Percentiles rank a stretch among this genome's conserved stretches.
These are phyloP conservation scores for Alouatta palliata DNA, from an alignment of 2,113 vertebrate genomes.

Conservation along the genomic window DNA sequence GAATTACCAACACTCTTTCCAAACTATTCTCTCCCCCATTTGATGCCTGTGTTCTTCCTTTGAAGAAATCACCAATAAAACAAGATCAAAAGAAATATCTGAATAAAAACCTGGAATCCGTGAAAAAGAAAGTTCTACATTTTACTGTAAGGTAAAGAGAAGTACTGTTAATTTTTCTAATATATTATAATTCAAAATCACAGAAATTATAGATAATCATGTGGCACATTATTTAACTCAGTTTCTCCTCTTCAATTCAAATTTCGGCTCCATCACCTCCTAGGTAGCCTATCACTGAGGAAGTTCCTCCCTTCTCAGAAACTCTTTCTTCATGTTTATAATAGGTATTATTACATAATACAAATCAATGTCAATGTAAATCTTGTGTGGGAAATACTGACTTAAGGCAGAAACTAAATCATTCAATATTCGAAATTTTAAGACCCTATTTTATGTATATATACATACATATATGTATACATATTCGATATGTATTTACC, in stretches of 20 bases:
- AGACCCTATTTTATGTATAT: background rate
- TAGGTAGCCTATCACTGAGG: background rate
- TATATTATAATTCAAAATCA: background rate
- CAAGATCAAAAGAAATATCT: background rate
- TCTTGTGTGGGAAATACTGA: background rate
- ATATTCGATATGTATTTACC: background rate
- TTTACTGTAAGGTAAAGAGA: conserved; percentile 49
- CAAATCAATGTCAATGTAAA: background rate
- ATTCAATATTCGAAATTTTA: background rate
- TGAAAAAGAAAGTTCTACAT: conserved; percentile 6
- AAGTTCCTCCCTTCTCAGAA: background rate
- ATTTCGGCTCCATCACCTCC: background rate
- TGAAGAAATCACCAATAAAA: conserved; percentile 11
- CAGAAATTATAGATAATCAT: background rate
- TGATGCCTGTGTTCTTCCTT: background rate
- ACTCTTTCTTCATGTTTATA: background rate
- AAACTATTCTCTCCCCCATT: conserved; percentile 66
- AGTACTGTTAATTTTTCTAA: background rate
- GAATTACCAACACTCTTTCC: conserved; percentile 67
- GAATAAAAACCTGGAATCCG: background rate
- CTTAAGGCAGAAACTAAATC: background rate
- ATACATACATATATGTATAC: background rate
- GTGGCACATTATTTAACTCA: background rate
- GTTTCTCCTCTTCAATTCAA: background rate
- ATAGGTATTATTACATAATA: background rate